Conservation (phyloP, 2,113 vertebrate species). For the Morone saxatilis region DNA sequence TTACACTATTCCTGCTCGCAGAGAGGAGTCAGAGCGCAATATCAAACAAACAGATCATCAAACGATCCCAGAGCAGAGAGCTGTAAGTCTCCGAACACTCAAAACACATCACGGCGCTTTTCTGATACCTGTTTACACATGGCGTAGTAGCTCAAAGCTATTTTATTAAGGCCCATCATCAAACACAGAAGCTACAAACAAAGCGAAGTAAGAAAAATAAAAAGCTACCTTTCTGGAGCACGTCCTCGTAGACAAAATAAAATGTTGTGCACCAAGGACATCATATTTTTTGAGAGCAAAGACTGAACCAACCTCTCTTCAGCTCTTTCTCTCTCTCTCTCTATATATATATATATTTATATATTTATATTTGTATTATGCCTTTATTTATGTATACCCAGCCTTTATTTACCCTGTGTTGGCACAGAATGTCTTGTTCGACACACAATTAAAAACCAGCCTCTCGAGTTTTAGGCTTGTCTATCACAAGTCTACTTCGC, state of each 20-base stretch:
- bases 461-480: not conserved
- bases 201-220: not conserved
- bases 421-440: not conserved
- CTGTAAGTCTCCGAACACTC: slow-evolving; percentile 39
- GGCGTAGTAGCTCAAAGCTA: slow-evolving; percentile 40
- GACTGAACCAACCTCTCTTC: not conserved
- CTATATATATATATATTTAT: no score
- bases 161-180: slow-evolving; percentile 51
- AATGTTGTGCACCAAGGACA: not conserved
- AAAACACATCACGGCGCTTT: slow-evolving; percentile 26
- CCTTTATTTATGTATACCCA: not conserved
- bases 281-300: not conserved
- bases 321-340: not conserved
- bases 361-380: not conserved
- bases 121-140: slow-evolving; percentile 39
- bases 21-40: slow-evolving; percentile 31
- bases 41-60: slow-evolving; percentile 73
- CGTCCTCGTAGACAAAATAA: not conserved
- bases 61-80: slow-evolving; percentile 51
- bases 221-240: not conserved
- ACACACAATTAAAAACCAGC: not conserved
- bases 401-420: no score
- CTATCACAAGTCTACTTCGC: not conserved
- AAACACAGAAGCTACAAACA: slow-evolving; percentile 54
- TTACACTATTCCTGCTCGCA: slow-evolving; percentile 19